Percentiles rank a stretch among this genome's conserved stretches.
Evolutionary conservation across 2,797 vertebrate genomes (phyloP).

Genomic region (Erethizon dorsatum): DNA sequence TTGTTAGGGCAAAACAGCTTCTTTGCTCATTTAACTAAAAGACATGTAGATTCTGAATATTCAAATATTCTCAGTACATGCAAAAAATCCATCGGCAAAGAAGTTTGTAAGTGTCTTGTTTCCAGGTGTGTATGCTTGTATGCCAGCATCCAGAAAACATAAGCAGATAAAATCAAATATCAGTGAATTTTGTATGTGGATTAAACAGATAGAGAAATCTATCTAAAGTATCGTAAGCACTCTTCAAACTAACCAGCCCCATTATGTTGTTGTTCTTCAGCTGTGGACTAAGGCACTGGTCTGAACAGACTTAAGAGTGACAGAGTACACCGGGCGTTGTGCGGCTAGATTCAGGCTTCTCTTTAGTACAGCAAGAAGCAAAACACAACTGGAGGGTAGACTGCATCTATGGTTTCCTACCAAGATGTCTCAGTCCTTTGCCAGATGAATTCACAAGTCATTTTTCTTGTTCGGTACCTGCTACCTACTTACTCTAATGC

Average conservation of each 20-base stretch:
- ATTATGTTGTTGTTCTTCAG: background rate
- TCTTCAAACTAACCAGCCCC: background rate
- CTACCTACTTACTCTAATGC: background rate
- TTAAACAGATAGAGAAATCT: conserved; percentile 22
- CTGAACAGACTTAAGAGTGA: background rate
- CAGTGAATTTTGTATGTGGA: background rate
- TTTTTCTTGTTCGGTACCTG: background rate
- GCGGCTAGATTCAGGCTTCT: background rate
- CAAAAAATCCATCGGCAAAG: background rate
- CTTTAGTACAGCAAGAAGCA: background rate
- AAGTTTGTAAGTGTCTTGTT: background rate
- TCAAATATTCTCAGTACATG: background rate
- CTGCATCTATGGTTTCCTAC: background rate
- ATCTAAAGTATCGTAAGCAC: background rate
- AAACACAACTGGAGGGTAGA: background rate
- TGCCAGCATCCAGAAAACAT: background rate
- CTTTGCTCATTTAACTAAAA: conserved; percentile 72
- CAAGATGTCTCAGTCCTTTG: background rate
- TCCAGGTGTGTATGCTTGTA: background rate
- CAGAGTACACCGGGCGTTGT: background rate
- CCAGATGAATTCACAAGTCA: background rate
- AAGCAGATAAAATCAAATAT: conserved; percentile 44
- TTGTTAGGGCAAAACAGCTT: conserved; percentile 58
- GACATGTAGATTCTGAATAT: conserved; percentile 32
- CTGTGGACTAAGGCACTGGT: background rate